Percentiles rank a stretch among this genome's conserved stretches.
These are phyloP conservation scores for Ivindomyrus marchei DNA, from an alignment of 2,113 vertebrate species.

Conservation along the genomic window DNA sequence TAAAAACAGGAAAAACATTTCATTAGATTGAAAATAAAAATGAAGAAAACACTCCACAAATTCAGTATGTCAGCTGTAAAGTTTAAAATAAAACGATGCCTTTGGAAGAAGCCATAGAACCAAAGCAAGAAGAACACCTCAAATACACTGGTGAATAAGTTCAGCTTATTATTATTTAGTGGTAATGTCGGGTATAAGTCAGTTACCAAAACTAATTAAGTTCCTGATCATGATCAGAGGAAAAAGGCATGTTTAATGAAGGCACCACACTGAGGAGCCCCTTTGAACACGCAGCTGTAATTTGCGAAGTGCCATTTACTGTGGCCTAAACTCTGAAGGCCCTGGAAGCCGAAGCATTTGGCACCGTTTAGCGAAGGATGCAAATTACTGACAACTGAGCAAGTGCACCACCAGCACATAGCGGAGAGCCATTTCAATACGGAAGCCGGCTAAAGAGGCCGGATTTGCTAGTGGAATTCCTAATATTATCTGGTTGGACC, in stretches of 20 bases:
- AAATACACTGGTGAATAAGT: neutral
- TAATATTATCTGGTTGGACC: neutral
- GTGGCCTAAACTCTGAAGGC: neutral
- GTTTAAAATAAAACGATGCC: neutral
- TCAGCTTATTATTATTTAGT: no score
- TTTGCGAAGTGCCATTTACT: slow-evolving; percentile 14
- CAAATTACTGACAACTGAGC: slow-evolving; percentile 16
- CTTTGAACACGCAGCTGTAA: neutral
- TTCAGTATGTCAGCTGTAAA: neutral
- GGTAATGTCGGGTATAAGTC: neutral
- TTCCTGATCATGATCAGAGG: slow-evolving; percentile 7
- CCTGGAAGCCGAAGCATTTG: slow-evolving; percentile 8
- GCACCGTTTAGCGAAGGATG: slow-evolving; percentile 5
- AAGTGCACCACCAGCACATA: neutral
- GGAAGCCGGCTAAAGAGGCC: neutral
- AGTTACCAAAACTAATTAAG: neutral
- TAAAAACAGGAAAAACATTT: neutral
- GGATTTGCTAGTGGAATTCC: neutral
- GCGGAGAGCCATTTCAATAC: neutral
- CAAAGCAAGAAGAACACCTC: neutral
- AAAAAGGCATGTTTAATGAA: slow-evolving; percentile 35
- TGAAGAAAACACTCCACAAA: neutral
- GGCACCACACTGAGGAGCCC: slow-evolving; percentile 19
- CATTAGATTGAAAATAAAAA: neutral
- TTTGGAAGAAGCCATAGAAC: neutral